Evolutionary conservation across 2,888 invertebrate species (phyloP).

Genomic region (Capitulum mitella): DNA sequence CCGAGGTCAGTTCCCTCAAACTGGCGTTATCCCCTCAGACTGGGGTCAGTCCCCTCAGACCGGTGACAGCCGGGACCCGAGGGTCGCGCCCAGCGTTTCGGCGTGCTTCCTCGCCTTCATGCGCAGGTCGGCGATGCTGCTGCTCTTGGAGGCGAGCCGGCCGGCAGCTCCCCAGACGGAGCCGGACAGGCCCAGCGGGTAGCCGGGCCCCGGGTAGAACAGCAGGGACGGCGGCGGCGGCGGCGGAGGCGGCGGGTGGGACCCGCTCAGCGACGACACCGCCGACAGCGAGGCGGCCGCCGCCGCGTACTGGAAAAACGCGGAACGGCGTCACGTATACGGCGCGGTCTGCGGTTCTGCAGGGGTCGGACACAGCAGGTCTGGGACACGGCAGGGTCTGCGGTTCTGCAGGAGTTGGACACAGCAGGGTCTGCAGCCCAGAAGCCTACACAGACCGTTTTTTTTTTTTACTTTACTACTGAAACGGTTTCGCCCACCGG

Average conservation of each 20-base stretch:
- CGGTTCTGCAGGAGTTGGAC: too few species aligned
- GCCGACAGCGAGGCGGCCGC: neutral
- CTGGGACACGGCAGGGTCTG: too few species aligned
- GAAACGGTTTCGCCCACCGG: too few species aligned
- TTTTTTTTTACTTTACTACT: too few species aligned
- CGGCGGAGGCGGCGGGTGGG: neutral
- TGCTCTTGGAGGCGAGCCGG: conserved; percentile 52
- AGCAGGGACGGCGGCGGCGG: conserved; percentile 45
- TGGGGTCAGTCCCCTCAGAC: neutral
- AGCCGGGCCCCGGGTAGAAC: conserved; percentile 57
- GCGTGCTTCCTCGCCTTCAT: conserved; percentile 89
- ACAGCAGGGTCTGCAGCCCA: too few species aligned
- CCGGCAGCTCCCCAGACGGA: conserved; percentile 62
- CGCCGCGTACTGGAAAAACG: conserved; percentile 2
- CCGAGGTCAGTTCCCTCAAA: too few species aligned
- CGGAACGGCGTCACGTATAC: too few species aligned
- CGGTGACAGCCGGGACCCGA: conserved; percentile 30
- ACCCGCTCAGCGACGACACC: neutral
- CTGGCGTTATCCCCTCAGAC: too few species aligned
- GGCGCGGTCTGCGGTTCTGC: too few species aligned
- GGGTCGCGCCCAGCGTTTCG: conserved; percentile 62
- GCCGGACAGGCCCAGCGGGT: conserved; percentile 67
- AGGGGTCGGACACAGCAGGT: too few species aligned
- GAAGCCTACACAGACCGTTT: too few species aligned
- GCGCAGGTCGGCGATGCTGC: conserved; percentile 87